Conservation (phyloP, 2,113 vertebrate genomes). For the Oreochromis niloticus region DNA sequence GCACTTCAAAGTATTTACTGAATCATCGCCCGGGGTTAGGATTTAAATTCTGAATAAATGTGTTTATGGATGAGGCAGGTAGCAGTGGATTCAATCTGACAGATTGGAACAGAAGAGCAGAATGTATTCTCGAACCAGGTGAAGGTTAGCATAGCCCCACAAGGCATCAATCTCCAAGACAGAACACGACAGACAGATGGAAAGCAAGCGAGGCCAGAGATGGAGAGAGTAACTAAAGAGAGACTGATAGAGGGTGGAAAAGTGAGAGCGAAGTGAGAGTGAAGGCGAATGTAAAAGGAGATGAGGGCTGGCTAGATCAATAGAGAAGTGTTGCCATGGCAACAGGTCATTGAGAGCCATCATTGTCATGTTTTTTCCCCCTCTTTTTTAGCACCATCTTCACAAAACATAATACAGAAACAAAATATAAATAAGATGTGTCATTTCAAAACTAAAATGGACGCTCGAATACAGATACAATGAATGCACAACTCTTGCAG, state of each 20-base stretch:
- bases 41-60: slow-evolving; percentile 71
- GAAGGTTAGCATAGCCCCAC: slow-evolving; percentile 65
- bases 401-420: background rate
- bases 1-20: slow-evolving; percentile 73
- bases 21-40: slow-evolving; percentile 58
- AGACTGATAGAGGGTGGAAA: slow-evolving; percentile 36
- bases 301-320: slow-evolving; percentile 61
- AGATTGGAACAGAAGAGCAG: slow-evolving; percentile 62
- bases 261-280: slow-evolving; percentile 41
- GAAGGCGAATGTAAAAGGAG: slow-evolving; percentile 49
- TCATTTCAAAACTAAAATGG: slow-evolving; percentile 7
- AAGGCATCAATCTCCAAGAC: slow-evolving; percentile 58
- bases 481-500: background rate
- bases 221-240: slow-evolving; percentile 43
- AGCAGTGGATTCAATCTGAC: slow-evolving; percentile 59
- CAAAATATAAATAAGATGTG: slow-evolving; percentile 7
- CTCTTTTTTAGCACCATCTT: background rate
- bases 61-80: slow-evolving; percentile 67
- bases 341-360: slow-evolving; percentile 63
- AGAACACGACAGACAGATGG: slow-evolving; percentile 45
- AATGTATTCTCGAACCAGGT: slow-evolving; percentile 54
- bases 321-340: slow-evolving; percentile 67
- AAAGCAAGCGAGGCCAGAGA: slow-evolving; percentile 25
- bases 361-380: slow-evolving; percentile 37
- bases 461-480: background rate